Percentiles rank a stretch among this genome's conserved stretches.
Conservation (phyloP, 2,888 invertebrate species). For the Cordilura impudica region DNA sequence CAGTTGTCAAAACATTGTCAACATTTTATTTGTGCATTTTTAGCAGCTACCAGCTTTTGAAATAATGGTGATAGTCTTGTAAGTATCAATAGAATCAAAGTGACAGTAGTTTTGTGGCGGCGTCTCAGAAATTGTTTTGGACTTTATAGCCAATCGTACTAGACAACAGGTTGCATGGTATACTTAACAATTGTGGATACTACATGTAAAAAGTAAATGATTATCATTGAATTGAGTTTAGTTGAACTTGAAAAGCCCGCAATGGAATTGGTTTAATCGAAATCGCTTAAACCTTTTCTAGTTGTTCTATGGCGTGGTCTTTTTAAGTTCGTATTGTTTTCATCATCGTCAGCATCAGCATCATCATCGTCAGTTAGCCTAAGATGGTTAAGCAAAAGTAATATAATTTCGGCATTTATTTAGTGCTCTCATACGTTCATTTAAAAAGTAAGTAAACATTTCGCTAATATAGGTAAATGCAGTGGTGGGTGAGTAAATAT, state of each 20-base stretch:
- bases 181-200: slow-evolving; percentile 2
- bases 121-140: slow-evolving; percentile 60
- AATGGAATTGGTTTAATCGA: slow-evolving; percentile 49
- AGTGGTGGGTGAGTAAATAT: neutral
- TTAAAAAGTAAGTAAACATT: slow-evolving; percentile 34
- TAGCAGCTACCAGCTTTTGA: neutral
- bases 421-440: slow-evolving; percentile 30
- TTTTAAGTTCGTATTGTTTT: slow-evolving; percentile 38
- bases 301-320: slow-evolving; percentile 30
- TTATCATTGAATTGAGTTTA: slow-evolving; percentile 29
- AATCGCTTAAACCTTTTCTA: slow-evolving; percentile 7
- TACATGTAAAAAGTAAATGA: slow-evolving; percentile 22
- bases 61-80: slow-evolving; percentile 56
- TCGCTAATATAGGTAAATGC: neutral
- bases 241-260: slow-evolving; percentile 48
- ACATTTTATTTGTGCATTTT: slow-evolving; percentile 59
- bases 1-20: slow-evolving; percentile 64
- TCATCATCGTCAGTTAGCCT: slow-evolving; percentile 36
- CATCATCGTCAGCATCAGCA: slow-evolving; percentile 48
- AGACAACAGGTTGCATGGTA: slow-evolving; percentile 55
- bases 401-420: slow-evolving; percentile 54
- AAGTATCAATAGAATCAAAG: slow-evolving; percentile 60
- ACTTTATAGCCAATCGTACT: slow-evolving; percentile 55
- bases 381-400: slow-evolving; percentile 42
- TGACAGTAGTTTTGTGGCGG: slow-evolving; percentile 60